Evolutionary conservation across 2,888 invertebrate genomes (phyloP).

Genomic region (Hypolimnas misippus): DNA sequence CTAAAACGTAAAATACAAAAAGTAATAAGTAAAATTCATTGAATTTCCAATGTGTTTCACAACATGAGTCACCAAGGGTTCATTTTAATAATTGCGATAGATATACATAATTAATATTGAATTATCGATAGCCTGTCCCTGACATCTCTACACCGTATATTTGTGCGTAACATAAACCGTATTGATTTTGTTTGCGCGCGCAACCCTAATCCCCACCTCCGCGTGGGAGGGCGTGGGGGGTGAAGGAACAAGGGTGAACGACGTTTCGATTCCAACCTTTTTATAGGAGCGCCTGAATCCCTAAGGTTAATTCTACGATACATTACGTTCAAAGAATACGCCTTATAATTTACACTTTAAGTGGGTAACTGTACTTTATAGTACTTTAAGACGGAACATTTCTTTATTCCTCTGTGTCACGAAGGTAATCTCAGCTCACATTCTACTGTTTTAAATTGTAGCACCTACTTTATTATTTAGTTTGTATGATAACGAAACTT

Average conservation of each 20-base stretch:
- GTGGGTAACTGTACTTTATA: slow-evolving; percentile 21
- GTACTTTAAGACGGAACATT: slow-evolving; percentile 10
- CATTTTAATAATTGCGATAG: background rate
- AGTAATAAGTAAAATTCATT: background rate
- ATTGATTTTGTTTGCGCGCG: slow-evolving; percentile 83
- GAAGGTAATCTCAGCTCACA: background rate
- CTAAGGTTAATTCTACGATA: slow-evolving; percentile 71
- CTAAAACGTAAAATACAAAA: background rate
- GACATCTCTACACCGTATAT: slow-evolving; percentile 73
- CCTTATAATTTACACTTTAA: slow-evolving; percentile 39
- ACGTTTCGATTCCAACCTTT: slow-evolving; percentile 79
- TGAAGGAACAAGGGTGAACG: slow-evolving; percentile 73
- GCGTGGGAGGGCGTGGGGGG: slow-evolving; percentile 47
- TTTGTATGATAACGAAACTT: background rate
- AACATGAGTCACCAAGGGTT: background rate
- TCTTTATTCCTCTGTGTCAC: background rate
- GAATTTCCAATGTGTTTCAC: background rate
- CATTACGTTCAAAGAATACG: slow-evolving; percentile 46
- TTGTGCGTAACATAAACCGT: slow-evolving; percentile 78
- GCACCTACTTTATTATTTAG: background rate
- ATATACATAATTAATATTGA: slow-evolving; percentile 55
- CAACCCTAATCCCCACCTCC: slow-evolving; percentile 55
- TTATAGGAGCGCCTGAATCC: slow-evolving; percentile 74
- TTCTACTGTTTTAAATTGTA: background rate
- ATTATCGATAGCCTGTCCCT: slow-evolving; percentile 66